A percentile compares a stretch with the other conserved stretches of the same genome.
phyloP scores from a whole-genome alignment of 2,888 invertebrate genomes.

The Caenorhabditis auriculariae region DNA sequence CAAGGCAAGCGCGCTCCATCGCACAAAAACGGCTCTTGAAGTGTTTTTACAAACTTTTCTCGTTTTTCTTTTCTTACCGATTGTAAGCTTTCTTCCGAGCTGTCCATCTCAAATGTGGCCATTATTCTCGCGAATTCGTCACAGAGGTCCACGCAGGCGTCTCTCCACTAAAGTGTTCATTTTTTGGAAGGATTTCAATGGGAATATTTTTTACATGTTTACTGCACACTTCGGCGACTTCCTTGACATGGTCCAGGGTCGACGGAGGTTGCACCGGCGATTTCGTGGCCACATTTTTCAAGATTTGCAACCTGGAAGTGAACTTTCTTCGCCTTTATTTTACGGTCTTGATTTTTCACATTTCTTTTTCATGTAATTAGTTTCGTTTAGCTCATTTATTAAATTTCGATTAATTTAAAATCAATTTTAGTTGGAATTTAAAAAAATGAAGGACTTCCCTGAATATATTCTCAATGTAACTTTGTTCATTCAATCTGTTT shows the following conservation, averaged over 20 bases:
- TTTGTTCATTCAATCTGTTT: too few species aligned
- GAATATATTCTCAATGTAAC: too few species aligned
- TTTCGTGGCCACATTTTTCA: conserved; percentile 23
- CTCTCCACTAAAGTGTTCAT: neutral
- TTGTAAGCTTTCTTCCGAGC: neutral
- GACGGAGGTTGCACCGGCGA: conserved; percentile 38
- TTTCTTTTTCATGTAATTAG: conserved; percentile 1
- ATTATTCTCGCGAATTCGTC: too few species aligned
- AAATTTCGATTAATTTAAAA: too few species aligned
- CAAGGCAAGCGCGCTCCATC: too few species aligned
- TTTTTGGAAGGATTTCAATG: neutral
- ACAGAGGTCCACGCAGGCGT: too few species aligned
- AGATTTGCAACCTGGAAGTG: conserved; percentile 22
- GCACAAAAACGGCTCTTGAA: neutral
- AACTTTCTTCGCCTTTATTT: neutral
- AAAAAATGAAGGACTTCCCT: too few species aligned
- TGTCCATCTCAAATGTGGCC: too few species aligned
- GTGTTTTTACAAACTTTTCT: neutral
- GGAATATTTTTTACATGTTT: conserved; percentile 29
- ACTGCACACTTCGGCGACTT: conserved; percentile 48
- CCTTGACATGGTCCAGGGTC: conserved; percentile 53
- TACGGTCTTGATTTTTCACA: neutral
- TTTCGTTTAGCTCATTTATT: neutral
- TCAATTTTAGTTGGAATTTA: too few species aligned
- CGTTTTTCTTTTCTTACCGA: neutral